These are phyloP conservation scores for Drosophila watanabei DNA, from an alignment of 1,140 invertebrate genomes.

Conservation along the genomic window DNA sequence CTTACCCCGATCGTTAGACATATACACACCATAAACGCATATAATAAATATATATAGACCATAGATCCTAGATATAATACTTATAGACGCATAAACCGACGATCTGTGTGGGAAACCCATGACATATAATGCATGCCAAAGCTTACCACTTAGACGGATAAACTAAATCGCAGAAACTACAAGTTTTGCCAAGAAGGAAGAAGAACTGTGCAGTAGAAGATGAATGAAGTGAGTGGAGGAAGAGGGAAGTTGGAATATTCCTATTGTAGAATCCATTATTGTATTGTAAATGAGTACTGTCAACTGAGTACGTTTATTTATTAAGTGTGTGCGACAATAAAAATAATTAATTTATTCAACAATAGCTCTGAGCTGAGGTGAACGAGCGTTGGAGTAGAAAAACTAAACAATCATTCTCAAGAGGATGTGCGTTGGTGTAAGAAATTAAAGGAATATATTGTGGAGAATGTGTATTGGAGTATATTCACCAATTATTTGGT, in stretches of 20 bases:
- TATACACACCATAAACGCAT: conserved; percentile 42
- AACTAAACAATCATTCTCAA: neutral
- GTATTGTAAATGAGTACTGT: conserved; percentile 67
- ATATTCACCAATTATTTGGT: too few relatives aligned
- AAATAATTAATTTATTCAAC: conserved; percentile 83
- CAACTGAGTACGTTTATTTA: conserved; percentile 60
- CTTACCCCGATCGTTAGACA: conserved; percentile 37
- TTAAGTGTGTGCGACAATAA: conserved; percentile 85
- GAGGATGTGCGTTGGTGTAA: neutral
- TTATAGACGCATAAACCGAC: conserved; percentile 29
- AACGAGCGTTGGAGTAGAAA: neutral
- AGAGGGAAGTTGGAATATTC: conserved; percentile 7
- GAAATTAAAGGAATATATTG: too few relatives aligned
- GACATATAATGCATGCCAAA: conserved; percentile 85
- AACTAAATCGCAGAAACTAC: conserved; percentile 70
- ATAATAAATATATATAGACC: conserved; percentile 36
- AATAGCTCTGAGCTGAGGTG: conserved; percentile 3
- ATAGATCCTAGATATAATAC: conserved; percentile 11
- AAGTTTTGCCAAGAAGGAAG: conserved; percentile 63
- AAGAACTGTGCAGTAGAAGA: conserved; percentile 1
- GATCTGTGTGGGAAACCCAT: conserved; percentile 65
- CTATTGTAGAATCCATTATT: conserved; percentile 25
- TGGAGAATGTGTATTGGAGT: too few relatives aligned
- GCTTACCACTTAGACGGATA: conserved; percentile 80
- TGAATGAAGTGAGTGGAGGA: too few relatives aligned